Evolutionary conservation across 1,140 invertebrate genomes (phyloP), one percentile per base, ranked within the genome.

Genomic region (Drosophila eugracilis): DNA sequence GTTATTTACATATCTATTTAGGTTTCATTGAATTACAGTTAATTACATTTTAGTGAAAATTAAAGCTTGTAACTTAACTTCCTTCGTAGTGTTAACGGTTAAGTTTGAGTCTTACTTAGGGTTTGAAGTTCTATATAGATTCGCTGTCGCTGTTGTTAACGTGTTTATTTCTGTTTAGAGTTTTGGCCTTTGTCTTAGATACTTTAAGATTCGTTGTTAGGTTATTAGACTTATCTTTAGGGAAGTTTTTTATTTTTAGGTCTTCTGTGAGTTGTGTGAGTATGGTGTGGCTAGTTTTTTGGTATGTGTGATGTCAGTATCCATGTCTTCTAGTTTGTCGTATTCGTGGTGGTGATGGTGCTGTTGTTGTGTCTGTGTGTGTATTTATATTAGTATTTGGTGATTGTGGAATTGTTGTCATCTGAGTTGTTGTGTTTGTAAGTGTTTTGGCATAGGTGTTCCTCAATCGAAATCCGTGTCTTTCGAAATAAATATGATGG

Each of bases 361-460:
- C n/a, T 37, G 9, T 5, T 52, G 34, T 26, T 48, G 44, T 42
- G 17, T 6, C 7, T 26, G 26, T 5, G 26, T 26, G n/a, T 26
- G 26, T 26, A 26, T 5, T 26, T 26, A 7, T 5, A 7, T 26
- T 5, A 26, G 7, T 26, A 26, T 26, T 26, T 6, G 26, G 26
- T 26, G 26, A 5, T 7, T 2, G 26, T 6, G 26, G 5, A 3
- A 6, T 26, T 26, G 26, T 26, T 26, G 4, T 26, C 26, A 5
- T 26, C 3, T 26, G 26, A 7, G 52, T 54, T 54, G 17, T 21
- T 15, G 17, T 3, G 52, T 55, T 55, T 55, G 37, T 19, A 21
- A 55, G 52, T 44, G 12, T 44, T 42, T 55, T 55, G 24, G 37
- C 17, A 12, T 44, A 44, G 39, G 52, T 44, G 53, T 44, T 42